Base-by-base conservation (phyloP, 2,113 vertebrate genomes). In the Ellobius talpinus region DNA sequence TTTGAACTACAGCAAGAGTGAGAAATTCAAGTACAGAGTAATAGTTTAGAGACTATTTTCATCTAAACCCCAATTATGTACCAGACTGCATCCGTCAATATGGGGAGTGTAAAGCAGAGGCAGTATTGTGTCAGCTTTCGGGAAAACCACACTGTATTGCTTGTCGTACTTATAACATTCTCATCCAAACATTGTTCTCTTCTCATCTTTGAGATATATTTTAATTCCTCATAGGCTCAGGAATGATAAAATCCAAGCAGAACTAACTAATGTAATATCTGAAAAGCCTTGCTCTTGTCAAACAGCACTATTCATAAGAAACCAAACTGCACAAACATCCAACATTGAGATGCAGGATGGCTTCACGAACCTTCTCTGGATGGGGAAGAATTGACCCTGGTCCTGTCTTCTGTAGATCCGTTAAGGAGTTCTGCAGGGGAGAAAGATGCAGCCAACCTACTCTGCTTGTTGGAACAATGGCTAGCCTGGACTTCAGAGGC, bases 341-440 rank as follows among this genome's bases (percentile, higher is more conserved):
- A 12, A 19, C 55, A 29, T 3, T n/a, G 82, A 21, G 14, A 8
- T 33, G 16, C 5, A 5, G 1, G 2, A n/a, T 70, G 19, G 21
- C 65, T 50, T 29, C 4, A 1, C 1, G n/a, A 85, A 12, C 16
- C 4, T 36, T 24, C 4, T 65, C 74, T 55, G 26, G 36, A 55
- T 19, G 21, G 50, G 4, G 0, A 65, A 5, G 0, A 55, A 17
- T 12, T 4, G 5, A 10, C 11, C 0, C 5, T 65, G 10, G 2
- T 9, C 7, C 13, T 17, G 23, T 24, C 36, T 19, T 87, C 9
- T 74, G 39, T 50, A 45, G 7, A 68, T 42, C 21, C 65, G 66
- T 17, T 55, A n/a, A 16, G 0, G 55, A 0, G 1, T 36, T n/a
- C 10, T 3, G 7, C 0, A 1, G 26, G 26, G 24, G 50, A 94